Conservation (phyloP, 1,140 invertebrate species). For the Microvelia longipes region DNA sequence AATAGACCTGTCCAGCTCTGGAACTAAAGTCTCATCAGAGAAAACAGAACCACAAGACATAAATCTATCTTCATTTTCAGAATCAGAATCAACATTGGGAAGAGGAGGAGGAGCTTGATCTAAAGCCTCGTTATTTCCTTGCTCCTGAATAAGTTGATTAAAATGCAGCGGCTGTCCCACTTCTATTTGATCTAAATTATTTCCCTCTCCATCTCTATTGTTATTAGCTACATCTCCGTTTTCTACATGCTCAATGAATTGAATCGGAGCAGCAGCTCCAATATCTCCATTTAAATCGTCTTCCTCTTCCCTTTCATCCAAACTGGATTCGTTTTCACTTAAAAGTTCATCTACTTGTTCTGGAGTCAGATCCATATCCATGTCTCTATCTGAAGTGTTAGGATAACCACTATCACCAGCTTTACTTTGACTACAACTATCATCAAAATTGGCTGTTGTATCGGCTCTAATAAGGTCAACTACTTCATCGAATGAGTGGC, state of each 20-base stretch:
- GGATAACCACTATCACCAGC: conserved; percentile 36
- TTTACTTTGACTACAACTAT: conserved; percentile 15
- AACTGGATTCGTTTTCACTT: conserved; percentile 19
- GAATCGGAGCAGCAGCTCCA: neutral
- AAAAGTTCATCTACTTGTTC: conserved; percentile 23
- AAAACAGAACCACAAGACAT: neutral
- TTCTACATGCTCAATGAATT: conserved; percentile 27
- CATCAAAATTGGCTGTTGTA: neutral
- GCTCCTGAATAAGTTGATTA: neutral
- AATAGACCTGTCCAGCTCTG: neutral
- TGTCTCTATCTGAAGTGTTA: conserved; percentile 32
- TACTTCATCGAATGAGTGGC: neutral
- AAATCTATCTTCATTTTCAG: neutral
- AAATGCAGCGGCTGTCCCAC: neutral
- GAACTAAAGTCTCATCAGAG: neutral
- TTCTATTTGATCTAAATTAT: conserved; percentile 28
- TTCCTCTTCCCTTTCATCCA: conserved; percentile 14
- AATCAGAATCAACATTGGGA: neutral
- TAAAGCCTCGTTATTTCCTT: neutral
- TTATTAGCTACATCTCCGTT: conserved; percentile 40
- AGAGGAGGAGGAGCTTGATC: neutral
- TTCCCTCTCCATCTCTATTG: conserved; percentile 37
- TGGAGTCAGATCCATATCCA: conserved; percentile 24
- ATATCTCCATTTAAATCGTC: neutral
- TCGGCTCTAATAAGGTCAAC: neutral